Percentiles rank a stretch among this genome's conserved stretches.
Evolutionary conservation across 2,888 invertebrate species (phyloP).

Genomic region (Nysson spinosus): DNA sequence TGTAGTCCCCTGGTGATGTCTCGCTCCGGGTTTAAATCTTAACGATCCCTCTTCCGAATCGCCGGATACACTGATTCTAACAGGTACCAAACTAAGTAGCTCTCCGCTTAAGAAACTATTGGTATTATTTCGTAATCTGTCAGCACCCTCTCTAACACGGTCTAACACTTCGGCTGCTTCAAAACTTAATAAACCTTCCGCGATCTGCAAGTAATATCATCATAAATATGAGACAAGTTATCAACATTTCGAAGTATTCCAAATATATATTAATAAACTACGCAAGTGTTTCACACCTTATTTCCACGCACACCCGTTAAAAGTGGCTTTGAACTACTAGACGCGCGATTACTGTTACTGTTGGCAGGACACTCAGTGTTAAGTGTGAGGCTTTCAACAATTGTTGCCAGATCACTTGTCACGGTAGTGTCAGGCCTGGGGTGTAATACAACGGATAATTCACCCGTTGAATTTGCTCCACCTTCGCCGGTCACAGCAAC

Average conservation of each 20-base stretch:
- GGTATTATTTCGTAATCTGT: conserved; percentile 87
- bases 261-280: too few species aligned
- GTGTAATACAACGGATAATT: conserved; percentile 81
- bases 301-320: conserved; percentile 72
- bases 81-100: conserved; percentile 81
- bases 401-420: conserved; percentile 88
- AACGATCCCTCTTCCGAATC: conserved; percentile 73
- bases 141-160: conserved; percentile 84
- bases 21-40: conserved; percentile 71
- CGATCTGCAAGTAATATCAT: conserved; percentile 47
- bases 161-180: conserved; percentile 83
- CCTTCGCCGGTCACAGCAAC: conserved; percentile 80
- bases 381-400: conserved; percentile 89
- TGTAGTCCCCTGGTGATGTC: conserved; percentile 67
- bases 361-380: conserved; percentile 79
- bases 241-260: too few species aligned
- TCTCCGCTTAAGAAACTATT: conserved; percentile 88
- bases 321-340: conserved; percentile 72
- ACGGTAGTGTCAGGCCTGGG: conserved; percentile 81
- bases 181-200: conserved; percentile 72
- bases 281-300: conserved; percentile 62
- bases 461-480: conserved; percentile 79
- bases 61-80: conserved; percentile 76
- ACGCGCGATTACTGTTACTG: conserved; percentile 80
- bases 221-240: neutral